Base-by-base conservation (phyloP, 2,888 invertebrate genomes). In the Venustoraphidia nigricollis region DNA sequence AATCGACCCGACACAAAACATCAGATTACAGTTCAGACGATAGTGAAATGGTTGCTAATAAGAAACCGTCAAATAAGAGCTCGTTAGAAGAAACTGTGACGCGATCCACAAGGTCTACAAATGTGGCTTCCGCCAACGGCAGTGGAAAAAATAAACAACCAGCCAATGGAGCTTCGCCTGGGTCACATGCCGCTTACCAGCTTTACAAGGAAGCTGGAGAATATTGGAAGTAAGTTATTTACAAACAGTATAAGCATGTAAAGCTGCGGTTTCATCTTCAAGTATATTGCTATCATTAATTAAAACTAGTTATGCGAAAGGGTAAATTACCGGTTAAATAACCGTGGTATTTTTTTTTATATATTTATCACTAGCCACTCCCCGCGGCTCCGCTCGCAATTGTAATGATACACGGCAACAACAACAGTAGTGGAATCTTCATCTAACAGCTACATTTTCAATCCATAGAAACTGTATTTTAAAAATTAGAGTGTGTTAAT, bases 151-250 rank as follows among this genome's bases (percentile, higher is more conserved):
- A 59, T 67, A 71, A 58, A 64, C 71, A 52, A 65, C 72, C 36
- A 68, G 73, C 65, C 60, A 71, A 58, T 65, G 70, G 63, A 53
- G 64, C 57, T 61, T 70, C 55, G 61, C 71, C 52, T 60, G 65
- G 55, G 62, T 72, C 62, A 53, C 71, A 79, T 55, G 73, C 81
- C 49, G 84, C 85, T 10, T 79, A 81, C 59, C 73, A 80, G 56
- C 74, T 85, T 52, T 87, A 87, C 65, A 81, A 78, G 65, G 76
- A 79, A 65, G 83, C 83, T 36, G 83, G 83, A 49, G 83, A 86
- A 65, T 87, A 87, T 70, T 87, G 87, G 87, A 85, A 86, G 87
- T 87, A 59, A 75, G 85, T 79, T 53, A 45, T 39, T 49, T 50
- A 39, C 27, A 27, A 5, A 5, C 27, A 27, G 27, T 27, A 27